Base-by-base conservation (phyloP, 2,888 invertebrate species). In the Torymus auratus region DNA sequence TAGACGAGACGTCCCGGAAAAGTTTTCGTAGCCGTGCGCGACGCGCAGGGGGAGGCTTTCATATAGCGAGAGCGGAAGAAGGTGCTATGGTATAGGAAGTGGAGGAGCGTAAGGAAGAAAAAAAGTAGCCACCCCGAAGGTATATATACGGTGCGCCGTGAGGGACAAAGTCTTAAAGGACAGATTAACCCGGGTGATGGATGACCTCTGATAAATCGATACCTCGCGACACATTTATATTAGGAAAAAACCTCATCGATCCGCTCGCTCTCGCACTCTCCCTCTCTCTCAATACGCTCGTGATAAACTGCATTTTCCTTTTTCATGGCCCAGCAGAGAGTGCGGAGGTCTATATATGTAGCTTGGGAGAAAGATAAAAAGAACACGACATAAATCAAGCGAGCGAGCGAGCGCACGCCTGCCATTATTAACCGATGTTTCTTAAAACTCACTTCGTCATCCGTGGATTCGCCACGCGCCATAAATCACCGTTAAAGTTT, bases 191-290 rank as follows among this genome's bases (percentile, higher is more conserved):
- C n/a, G 50, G 15, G 64, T 74, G 79, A 79, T 74, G 69, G 79
- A 79, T 74, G 79, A 70, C 65, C 69, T 62, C 69, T 74, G 74
- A 79, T 74, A 62, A 79, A 79, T 79, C 79, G 79, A 79, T 64
- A 68, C 20, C 58, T 41, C 41, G 11, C 20, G 65, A 67, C 52
- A 56, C 70, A 56, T 70, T 70, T 64, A 56, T 70, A 70, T 77
- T 70, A 41, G 64, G 20, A 62, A 55, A 64, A 12, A 52, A 15
- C 55, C 61, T 23, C 20, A 61, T 68, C 75, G 68, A 53, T 60
- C 60, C 20, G 60, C 15, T 55, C 41, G 5, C 41, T 41, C 41
- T 41, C 41, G 0, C 4, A 28, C 28, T 41, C 41, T 41, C 41
- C 1, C 7, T 41, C 41, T 41, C 68, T 28, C 28, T 61, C 20